phyloP scores from a whole-genome alignment of 2,888 invertebrate species.

The Sceliomorpha sp. region DNA sequence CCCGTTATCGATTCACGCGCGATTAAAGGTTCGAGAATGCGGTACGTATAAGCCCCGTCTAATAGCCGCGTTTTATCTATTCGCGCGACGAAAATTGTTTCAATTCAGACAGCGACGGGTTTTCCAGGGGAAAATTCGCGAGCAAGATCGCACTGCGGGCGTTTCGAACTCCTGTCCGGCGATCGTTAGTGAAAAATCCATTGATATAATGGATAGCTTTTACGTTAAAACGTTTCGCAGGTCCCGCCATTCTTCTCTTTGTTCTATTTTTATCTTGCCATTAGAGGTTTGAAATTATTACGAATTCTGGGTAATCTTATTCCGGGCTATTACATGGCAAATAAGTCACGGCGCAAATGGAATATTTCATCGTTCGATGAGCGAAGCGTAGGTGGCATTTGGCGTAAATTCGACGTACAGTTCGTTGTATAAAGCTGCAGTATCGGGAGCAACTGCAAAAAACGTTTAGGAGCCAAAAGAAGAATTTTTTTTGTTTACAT shows the following conservation, averaged over 20 bases:
- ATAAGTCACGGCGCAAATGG: background rate
- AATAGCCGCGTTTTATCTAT: slow-evolving; percentile 7
- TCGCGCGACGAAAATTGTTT: slow-evolving; percentile 11
- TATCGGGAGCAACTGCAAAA: no score
- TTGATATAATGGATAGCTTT: slow-evolving; percentile 53
- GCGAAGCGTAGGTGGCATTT: slow-evolving; percentile 8
- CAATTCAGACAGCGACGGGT: slow-evolving; percentile 5
- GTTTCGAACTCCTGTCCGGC: slow-evolving; percentile 11
- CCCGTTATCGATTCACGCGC: background rate
- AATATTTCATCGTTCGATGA: no score
- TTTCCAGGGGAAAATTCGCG: slow-evolving; percentile 6
- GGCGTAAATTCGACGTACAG: no score
- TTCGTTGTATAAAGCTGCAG: no score
- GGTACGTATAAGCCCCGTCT: slow-evolving; percentile 4
- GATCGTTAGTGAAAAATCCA: slow-evolving; percentile 23
- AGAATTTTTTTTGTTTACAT: no score
- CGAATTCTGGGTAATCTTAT: slow-evolving; percentile 37
- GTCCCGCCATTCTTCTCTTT: slow-evolving; percentile 35
- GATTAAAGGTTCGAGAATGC: slow-evolving; percentile 1
- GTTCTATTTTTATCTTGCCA: slow-evolving; percentile 39
- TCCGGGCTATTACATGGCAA: slow-evolving; percentile 29
- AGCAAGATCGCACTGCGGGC: slow-evolving; percentile 6
- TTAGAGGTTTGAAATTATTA: slow-evolving; percentile 37
- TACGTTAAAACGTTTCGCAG: slow-evolving; percentile 54
- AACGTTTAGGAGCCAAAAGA: no score